Conservation (phyloP, 1,140 invertebrate species). For the Mya arenaria region DNA sequence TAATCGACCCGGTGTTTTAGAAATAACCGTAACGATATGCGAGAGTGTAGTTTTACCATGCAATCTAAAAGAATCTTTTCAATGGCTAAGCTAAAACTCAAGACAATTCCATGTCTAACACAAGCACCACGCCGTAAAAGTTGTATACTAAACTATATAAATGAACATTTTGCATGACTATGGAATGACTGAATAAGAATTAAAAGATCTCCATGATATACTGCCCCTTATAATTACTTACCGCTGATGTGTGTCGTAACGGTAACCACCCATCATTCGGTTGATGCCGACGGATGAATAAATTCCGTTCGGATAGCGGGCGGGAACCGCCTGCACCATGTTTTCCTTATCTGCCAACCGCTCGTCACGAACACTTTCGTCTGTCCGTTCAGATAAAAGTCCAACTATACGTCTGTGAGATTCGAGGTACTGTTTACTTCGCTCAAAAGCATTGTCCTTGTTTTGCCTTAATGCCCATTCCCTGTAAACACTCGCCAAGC, state of each 20-base stretch:
- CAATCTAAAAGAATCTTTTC: too few relatives aligned
- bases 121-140: too few relatives aligned
- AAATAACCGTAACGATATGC: too few relatives aligned
- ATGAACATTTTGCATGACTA: too few relatives aligned
- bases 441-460: conserved; percentile 29
- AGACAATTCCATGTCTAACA: too few relatives aligned
- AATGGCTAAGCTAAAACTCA: too few relatives aligned
- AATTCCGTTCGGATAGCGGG: conserved; percentile 24
- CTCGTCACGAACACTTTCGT: background rate
- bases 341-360: conserved; percentile 45
- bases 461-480: conserved; percentile 40
- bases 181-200: too few relatives aligned
- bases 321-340: conserved; percentile 35
- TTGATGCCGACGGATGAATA: conserved; percentile 13
- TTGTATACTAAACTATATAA: too few relatives aligned
- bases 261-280: conserved; percentile 7
- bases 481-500: conserved; percentile 14
- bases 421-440: conserved; percentile 40
- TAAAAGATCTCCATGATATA: too few relatives aligned
- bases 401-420: conserved; percentile 32
- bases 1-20: too few relatives aligned
- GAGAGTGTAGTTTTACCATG: too few relatives aligned
- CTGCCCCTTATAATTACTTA: conserved; percentile 9
- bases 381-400: conserved; percentile 21
- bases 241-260: conserved; percentile 45